phyloP scores from a whole-genome alignment of 2,797 vertebrate species.

The Pseudotriccus pelzelni region DNA sequence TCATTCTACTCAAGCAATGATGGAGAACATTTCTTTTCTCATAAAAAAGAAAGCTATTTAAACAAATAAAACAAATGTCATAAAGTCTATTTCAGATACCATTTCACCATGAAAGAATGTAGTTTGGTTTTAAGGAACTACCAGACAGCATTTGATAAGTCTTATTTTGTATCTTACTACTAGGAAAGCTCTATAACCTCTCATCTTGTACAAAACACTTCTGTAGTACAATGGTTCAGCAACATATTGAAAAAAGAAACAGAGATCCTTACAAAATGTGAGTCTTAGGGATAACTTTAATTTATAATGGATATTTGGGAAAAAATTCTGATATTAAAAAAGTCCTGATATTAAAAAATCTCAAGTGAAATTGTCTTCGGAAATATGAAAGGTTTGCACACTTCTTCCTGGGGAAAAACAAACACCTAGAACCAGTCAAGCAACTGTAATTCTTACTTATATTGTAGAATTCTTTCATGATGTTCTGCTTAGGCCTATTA shows the following conservation, averaged over 20 bases:
- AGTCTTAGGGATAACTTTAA: background rate
- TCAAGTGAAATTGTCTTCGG: background rate
- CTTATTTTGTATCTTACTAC: background rate
- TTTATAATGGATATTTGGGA: background rate
- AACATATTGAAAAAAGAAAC: background rate
- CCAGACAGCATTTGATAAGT: background rate
- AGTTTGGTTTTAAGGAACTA: background rate
- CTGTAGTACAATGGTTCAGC: background rate
- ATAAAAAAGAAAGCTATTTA: background rate
- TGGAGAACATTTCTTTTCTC: background rate
- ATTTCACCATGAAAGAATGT: background rate
- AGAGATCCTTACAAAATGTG: background rate
- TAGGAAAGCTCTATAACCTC: background rate
- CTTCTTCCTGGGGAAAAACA: conserved; percentile 27
- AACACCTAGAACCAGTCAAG: conserved; percentile 45
- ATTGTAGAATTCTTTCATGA: conserved; percentile 2
- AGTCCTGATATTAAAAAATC: conserved; percentile 15
- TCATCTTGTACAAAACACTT: background rate
- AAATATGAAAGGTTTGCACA: background rate
- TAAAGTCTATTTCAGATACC: background rate
- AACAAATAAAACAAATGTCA: background rate
- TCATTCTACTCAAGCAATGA: background rate
- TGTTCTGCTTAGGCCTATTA: conserved; percentile 43
- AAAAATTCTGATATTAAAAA: conserved; percentile 1
- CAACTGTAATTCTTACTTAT: conserved; percentile 59